A percentile compares a stretch with the other conserved stretches of the same genome.
Evolutionary conservation across 2,888 invertebrate genomes (phyloP).

Genomic region (Melinopterus prodromus): DNA sequence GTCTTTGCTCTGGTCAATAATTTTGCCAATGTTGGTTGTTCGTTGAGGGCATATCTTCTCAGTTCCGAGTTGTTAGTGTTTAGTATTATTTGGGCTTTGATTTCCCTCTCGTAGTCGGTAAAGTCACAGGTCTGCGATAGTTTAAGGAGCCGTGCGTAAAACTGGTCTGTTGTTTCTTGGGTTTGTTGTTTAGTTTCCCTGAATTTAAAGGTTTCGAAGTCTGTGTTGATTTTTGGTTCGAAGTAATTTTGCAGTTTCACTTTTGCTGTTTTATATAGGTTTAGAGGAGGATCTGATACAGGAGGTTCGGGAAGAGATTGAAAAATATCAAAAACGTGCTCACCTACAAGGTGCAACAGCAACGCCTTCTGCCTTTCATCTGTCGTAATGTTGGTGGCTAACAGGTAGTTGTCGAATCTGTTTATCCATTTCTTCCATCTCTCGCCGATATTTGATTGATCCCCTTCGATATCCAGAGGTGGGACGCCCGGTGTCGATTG

Average conservation of each 20-base stretch:
- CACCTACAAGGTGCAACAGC: conserved; percentile 24
- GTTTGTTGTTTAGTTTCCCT: conserved; percentile 24
- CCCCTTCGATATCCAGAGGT: not conserved
- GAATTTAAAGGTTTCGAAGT: conserved; percentile 25
- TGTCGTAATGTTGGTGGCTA: conserved; percentile 23
- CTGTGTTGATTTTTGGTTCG: conserved; percentile 17
- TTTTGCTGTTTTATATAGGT: conserved; percentile 8
- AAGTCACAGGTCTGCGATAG: conserved; percentile 12
- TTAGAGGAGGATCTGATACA: conserved; percentile 4
- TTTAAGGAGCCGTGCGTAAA: conserved; percentile 27
- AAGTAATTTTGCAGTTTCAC: not conserved
- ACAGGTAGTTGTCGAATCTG: conserved; percentile 27
- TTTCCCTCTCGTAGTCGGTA: not conserved
- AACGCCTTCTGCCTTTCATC: not conserved
- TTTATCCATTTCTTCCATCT: conserved; percentile 30
- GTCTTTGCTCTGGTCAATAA: conserved; percentile 1
- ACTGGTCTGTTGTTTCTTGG: conserved; percentile 29
- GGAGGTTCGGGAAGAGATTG: not conserved
- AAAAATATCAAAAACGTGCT: conserved; percentile 13
- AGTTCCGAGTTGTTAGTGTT: conserved; percentile 11
- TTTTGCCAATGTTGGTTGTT: conserved; percentile 6
- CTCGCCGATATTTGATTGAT: conserved; percentile 8
- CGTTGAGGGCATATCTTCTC: not conserved
- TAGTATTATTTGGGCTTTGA: conserved; percentile 15
- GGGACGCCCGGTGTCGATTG: too few species aligned